A percentile compares a stretch with the other conserved stretches of the same genome.
phyloP scores from a whole-genome alignment of 2,888 invertebrate genomes.

The Drosophila tanythrix region DNA sequence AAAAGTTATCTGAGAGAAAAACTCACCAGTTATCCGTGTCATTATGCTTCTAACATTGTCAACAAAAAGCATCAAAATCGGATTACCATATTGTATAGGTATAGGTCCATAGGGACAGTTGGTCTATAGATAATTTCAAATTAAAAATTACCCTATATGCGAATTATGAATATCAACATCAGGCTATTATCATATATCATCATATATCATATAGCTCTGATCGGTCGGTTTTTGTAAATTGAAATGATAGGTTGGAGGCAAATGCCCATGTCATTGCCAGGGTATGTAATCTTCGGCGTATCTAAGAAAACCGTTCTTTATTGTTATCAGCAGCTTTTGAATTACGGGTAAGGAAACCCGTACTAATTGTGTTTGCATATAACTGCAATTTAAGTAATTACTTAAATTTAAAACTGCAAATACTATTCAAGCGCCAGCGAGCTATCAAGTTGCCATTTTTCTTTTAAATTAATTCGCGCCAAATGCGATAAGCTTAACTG shows the following conservation, averaged over 20 bases:
- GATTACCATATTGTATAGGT: background rate
- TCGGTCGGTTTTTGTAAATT: background rate
- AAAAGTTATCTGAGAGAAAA: background rate
- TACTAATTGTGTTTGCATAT: background rate
- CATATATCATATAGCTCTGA: background rate
- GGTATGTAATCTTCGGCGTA: background rate
- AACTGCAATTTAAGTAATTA: slow-evolving; percentile 2
- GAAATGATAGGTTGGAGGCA: background rate
- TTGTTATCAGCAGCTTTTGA: background rate
- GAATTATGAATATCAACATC: background rate
- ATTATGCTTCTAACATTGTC: background rate
- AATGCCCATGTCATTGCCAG: background rate
- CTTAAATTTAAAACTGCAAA: background rate
- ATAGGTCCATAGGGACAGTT: background rate
- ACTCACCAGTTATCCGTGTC: background rate
- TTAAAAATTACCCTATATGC: background rate
- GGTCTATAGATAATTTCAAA: background rate
- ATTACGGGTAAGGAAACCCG: background rate
- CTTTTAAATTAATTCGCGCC: background rate
- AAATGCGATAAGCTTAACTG: background rate
- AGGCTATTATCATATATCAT: too few relatives aligned
- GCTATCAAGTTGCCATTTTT: background rate
- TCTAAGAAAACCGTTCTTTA: background rate
- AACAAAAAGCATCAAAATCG: background rate
- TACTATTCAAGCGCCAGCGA: background rate